Conservation (phyloP, 2,113 vertebrate genomes). For the Semnopithecus entellus region DNA sequence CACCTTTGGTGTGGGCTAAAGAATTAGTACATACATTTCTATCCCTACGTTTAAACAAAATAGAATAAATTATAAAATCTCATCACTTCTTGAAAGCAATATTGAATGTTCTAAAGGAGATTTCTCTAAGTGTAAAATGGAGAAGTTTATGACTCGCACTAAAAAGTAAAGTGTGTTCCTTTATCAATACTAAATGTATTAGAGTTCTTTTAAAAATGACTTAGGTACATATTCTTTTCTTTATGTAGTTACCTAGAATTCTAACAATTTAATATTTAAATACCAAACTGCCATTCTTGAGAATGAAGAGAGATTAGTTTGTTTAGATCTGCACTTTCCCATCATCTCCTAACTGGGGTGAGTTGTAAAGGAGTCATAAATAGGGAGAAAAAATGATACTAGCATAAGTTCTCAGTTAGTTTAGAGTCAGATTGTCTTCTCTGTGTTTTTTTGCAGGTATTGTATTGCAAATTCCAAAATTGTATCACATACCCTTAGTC, state of each 20-base stretch:
- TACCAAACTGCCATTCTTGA: background rate
- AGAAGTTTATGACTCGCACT: background rate
- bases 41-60: background rate
- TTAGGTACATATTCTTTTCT: background rate
- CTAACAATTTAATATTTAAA: background rate
- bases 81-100: background rate
- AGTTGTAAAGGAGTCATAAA: background rate
- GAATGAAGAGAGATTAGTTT: background rate
- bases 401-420: background rate
- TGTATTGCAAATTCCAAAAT: background rate
- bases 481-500: background rate
- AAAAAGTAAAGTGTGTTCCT: background rate
- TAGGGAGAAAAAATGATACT: background rate
- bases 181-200: constrained; percentile 1
- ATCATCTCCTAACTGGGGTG: background rate
- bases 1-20: background rate
- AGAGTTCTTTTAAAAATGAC: background rate
- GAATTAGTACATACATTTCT: background rate
- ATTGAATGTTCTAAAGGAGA: background rate
- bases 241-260: background rate
- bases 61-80: background rate
- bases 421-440: background rate
- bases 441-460: background rate
- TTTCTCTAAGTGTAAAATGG: background rate
- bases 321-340: background rate